Evolutionary conservation across 2,888 invertebrate species (phyloP).

Genomic region (Boloria euphrosyne): DNA sequence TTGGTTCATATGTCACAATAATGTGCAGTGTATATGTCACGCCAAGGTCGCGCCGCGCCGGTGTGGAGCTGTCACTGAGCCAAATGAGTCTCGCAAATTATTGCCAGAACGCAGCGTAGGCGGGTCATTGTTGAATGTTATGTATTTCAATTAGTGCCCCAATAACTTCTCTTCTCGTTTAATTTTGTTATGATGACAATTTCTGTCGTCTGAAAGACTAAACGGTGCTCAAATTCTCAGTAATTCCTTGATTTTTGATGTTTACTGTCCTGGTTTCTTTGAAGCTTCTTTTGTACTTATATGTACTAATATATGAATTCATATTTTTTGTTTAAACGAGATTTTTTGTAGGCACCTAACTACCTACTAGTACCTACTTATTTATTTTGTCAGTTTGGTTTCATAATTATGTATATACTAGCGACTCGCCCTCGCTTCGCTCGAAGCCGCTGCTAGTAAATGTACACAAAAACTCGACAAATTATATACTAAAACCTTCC

Average conservation of each 20-base stretch:
- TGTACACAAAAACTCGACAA: too few relatives aligned
- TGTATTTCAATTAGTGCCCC: slow-evolving; percentile 31
- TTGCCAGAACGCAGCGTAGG: slow-evolving; percentile 47
- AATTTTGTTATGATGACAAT: slow-evolving; percentile 6
- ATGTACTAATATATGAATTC: background rate
- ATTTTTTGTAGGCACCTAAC: background rate
- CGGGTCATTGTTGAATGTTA: slow-evolving; percentile 36
- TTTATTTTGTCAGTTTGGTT: too few relatives aligned
- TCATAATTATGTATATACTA: too few relatives aligned
- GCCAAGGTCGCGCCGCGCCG: slow-evolving; percentile 24
- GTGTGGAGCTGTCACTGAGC: slow-evolving; percentile 28
- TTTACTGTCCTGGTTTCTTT: background rate
- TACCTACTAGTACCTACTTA: too few relatives aligned
- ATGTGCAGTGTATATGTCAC: slow-evolving; percentile 15
- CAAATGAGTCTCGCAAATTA: slow-evolving; percentile 35
- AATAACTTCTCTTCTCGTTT: slow-evolving; percentile 17
- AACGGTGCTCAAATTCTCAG: background rate
- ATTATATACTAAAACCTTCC: too few relatives aligned
- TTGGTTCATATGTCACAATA: slow-evolving; percentile 11
- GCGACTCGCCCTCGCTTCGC: too few relatives aligned
- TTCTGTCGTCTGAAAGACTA: background rate
- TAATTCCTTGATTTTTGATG: background rate
- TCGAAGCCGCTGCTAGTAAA: too few relatives aligned
- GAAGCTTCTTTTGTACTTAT: background rate
- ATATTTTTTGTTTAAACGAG: background rate